Base-by-base conservation (phyloP, 2,797 vertebrate genomes). In the Margarornis squamiger region DNA sequence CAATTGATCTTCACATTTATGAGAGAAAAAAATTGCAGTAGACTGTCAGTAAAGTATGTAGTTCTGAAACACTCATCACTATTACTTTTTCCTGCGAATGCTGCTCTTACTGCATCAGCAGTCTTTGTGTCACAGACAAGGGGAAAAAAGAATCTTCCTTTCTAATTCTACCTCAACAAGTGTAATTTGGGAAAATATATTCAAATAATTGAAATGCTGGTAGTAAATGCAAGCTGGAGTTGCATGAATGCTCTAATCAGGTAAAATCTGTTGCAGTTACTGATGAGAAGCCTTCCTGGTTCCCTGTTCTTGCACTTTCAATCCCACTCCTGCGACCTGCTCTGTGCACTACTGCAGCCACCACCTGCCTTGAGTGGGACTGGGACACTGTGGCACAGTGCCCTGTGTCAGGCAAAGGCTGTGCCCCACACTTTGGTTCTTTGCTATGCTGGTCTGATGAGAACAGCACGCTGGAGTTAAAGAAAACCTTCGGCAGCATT, bases 11-110 rank as follows among this genome's bases (percentile, higher is more conserved):
- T 86, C 38, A n/a, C 6, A 5, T 55, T 34, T 14, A 66, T 55
- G 46, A 75, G 61, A 70, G 54, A 57, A 89, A 86, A 86, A 90
- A 94, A 34, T 19, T 70, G 45, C 70, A 76, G 21, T 48, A 57
- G 48, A 59, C 51, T 86, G 55, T 88, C 70, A 73, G 62, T 87
- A 81, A 94, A 95, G 78, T 66, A 83, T 2, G 29, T 73, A 52
- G 45, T 88, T 96, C 70, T 93, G 79, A 91, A 93, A 59, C 2
- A 1, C 76, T 72, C 78, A 52, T 62, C 1, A 0, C 81, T 38
- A 6, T 57, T 10, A 4, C 1, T 0, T 78, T 88, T 92, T 63
- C 51, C 46, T 74, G 59, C 38, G 76, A 30, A 34, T 68, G 46
- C 57, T 95, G 51, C 68, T 46, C 52, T 77, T 85, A 46, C 61